These are phyloP conservation scores for Fringilla coelebs DNA, from an alignment of 2,797 vertebrate species.

Conservation along the genomic window DNA sequence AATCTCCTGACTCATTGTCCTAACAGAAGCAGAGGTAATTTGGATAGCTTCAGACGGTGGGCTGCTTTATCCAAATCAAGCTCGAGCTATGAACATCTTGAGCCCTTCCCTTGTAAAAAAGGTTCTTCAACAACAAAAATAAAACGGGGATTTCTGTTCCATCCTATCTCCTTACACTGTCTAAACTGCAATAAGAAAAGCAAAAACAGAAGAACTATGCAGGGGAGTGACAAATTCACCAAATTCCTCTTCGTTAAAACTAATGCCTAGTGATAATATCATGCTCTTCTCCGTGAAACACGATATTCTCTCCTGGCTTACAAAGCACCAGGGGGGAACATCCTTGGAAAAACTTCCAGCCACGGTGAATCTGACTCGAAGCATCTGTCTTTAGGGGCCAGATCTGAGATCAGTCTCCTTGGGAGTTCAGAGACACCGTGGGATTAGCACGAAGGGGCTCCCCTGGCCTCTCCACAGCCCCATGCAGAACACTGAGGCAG, in stretches of 20 bases:
- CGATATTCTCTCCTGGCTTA: neutral
- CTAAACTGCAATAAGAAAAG: conserved; percentile 19
- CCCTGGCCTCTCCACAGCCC: neutral
- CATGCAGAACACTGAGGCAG: fast-evolving
- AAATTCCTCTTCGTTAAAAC: conserved; percentile 24
- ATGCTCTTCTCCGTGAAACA: neutral
- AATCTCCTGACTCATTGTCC: conserved; percentile 13
- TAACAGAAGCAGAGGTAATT: neutral
- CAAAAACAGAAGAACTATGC: conserved; percentile 3
- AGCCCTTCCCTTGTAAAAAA: neutral
- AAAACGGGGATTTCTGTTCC: neutral
- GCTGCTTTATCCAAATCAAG: neutral
- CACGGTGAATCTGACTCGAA: conserved; percentile 35
- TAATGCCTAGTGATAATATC: neutral
- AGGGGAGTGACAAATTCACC: conserved; percentile 25
- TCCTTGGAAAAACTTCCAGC: conserved; percentile 44
- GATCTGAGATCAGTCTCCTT: conserved; percentile 1
- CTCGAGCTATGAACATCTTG: neutral
- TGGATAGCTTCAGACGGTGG: neutral
- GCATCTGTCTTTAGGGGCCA: conserved; percentile 28
- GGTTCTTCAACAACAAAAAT: neutral
- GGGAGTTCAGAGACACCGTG: conserved; percentile 28
- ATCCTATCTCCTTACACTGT: neutral
- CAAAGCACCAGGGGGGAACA: conserved; percentile 1
- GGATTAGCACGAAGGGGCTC: conserved; percentile 3